phyloP scores from a whole-genome alignment of 2,888 invertebrate genomes.

The Temnothorax rugatulus region DNA sequence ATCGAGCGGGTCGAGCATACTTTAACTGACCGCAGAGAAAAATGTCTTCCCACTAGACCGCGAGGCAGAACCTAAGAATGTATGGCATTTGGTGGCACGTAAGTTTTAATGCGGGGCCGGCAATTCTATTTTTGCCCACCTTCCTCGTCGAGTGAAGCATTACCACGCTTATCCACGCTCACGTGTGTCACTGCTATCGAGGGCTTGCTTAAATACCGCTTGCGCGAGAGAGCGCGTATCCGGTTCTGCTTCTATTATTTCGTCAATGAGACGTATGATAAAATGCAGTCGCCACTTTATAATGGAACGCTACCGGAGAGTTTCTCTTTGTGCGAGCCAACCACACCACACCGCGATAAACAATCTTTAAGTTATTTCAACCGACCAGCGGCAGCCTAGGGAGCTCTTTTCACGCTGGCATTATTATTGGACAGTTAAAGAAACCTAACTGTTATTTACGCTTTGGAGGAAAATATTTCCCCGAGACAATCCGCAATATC shows the following conservation, averaged over 20 bases:
- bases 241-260: conserved; percentile 64
- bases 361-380: conserved; percentile 17
- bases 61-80: conserved; percentile 58
- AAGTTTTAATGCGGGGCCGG: conserved; percentile 43
- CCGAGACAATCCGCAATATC: conserved; percentile 29
- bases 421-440: conserved; percentile 29
- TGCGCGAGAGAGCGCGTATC: conserved; percentile 53
- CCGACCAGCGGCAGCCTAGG: background rate
- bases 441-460: conserved; percentile 52
- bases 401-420: conserved; percentile 13
- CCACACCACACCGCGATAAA: conserved; percentile 34
- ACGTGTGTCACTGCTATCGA: conserved; percentile 51
- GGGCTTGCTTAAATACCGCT: conserved; percentile 62
- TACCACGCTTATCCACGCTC: conserved; percentile 62
- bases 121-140: conserved; percentile 63
- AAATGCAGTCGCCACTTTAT: conserved; percentile 46
- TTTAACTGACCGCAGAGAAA: conserved; percentile 68
- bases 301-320: conserved; percentile 11
- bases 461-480: conserved; percentile 23
- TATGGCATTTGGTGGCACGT: conserved; percentile 61
- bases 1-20: conserved; percentile 61
- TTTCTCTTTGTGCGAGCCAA: conserved; percentile 30
- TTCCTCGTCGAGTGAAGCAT: conserved; percentile 24
- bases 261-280: conserved; percentile 66
- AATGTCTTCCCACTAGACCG: conserved; percentile 65